Conservation (phyloP, 2,888 invertebrate species). For the Drosophila paranaensis region DNA sequence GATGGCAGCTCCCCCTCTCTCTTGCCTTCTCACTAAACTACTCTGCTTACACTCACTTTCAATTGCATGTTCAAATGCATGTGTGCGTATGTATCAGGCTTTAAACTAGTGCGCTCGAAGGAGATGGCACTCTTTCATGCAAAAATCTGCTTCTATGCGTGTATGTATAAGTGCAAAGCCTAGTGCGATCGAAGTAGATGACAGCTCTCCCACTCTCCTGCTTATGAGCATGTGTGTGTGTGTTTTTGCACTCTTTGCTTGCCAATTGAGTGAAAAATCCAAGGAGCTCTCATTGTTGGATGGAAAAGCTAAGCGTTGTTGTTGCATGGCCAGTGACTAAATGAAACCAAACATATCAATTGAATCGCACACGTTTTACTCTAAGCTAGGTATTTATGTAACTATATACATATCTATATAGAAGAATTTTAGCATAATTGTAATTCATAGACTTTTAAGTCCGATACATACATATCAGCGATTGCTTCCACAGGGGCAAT, state of each 20-base stretch:
- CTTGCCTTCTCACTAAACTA: neutral
- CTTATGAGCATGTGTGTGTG: neutral
- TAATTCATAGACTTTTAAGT: constrained; percentile 10
- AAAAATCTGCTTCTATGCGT: too few species aligned
- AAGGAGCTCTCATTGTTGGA: neutral
- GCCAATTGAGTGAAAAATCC: neutral
- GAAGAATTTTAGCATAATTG: constrained; percentile 40
- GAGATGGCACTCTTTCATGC: neutral
- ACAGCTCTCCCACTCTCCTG: neutral
- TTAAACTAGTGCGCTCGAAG: neutral
- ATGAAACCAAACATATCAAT: constrained; percentile 44
- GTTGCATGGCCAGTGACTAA: constrained; percentile 10
- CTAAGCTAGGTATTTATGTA: constrained; percentile 21
- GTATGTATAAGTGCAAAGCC: too few species aligned
- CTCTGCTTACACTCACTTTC: neutral
- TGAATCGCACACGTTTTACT: constrained; percentile 25
- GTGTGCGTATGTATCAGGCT: neutral
- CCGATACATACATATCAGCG: constrained; percentile 63
- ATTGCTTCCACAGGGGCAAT: constrained; percentile 32
- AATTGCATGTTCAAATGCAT: neutral
- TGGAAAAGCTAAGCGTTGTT: neutral
- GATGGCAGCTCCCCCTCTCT: neutral
- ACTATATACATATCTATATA: constrained; percentile 13
- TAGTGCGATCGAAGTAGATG: neutral
- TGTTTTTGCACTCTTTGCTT: neutral